A percentile compares a stretch with the other conserved stretches of the same genome.
Evolutionary conservation across 2,888 invertebrate species (phyloP).

Genomic region (Protula sp.): DNA sequence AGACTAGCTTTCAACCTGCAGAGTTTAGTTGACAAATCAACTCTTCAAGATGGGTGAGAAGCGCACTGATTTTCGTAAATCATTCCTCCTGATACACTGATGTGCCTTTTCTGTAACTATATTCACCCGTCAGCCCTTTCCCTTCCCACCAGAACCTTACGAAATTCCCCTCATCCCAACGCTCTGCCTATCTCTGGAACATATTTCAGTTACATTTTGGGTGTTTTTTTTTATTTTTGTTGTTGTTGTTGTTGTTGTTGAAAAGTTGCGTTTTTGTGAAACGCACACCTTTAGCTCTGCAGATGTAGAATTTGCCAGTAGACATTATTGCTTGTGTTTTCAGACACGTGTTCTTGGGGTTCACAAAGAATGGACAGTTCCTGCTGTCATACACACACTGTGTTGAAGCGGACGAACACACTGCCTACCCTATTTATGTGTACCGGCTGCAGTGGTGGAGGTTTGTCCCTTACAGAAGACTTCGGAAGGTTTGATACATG

Average conservation of each 20-base stretch:
- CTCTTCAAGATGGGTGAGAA: constrained; percentile 47
- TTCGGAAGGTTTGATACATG: constrained; percentile 55
- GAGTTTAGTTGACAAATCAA: constrained; percentile 39
- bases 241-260: background rate
- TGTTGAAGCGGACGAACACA: constrained; percentile 49
- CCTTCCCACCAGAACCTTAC: no score
- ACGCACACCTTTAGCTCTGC: background rate
- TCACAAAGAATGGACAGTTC: constrained; percentile 90
- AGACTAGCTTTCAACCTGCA: constrained; percentile 44
- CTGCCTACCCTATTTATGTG: constrained; percentile 43
- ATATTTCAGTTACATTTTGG: no score
- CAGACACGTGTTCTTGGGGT: constrained; percentile 89
- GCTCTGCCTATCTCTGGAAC: no score
- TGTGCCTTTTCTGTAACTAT: no score
- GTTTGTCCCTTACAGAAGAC: constrained; percentile 59
- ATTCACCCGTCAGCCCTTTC: no score
- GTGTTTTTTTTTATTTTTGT: no score
- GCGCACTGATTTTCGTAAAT: no score
- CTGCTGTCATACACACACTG: constrained; percentile 77
- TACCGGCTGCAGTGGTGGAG: constrained; percentile 68
- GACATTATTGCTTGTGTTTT: no score
- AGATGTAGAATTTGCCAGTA: no score
- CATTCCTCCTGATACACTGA: no score
- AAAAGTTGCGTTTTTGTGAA: background rate
- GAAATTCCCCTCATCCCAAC: no score